A percentile compares a stretch with the other conserved stretches of the same genome.
These are phyloP conservation scores for Siniperca scherzeri DNA, from an alignment of 2,797 vertebrate genomes.

Conservation along the genomic window DNA sequence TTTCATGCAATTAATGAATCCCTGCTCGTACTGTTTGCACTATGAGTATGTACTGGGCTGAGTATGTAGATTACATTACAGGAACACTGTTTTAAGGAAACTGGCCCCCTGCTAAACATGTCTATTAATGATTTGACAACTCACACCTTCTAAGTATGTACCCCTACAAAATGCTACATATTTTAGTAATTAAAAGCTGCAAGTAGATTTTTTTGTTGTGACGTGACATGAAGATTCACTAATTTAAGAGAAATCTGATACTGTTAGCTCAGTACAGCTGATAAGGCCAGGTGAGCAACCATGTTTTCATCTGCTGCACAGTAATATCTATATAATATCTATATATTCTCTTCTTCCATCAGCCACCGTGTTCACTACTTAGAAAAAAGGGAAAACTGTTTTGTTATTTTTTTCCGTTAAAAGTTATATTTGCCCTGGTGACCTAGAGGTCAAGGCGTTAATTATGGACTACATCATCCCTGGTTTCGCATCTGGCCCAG, in stretches of 20 bases:
- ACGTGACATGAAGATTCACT: not conserved
- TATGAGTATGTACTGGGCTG: not conserved
- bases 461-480: no score
- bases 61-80: not conserved
- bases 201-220: not conserved
- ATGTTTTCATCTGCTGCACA: not conserved
- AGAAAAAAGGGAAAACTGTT: not conserved
- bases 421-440: not conserved
- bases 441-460: not conserved
- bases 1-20: constrained; percentile 23
- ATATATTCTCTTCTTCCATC: not conserved
- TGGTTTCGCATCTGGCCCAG: no score
- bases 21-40: constrained; percentile 6
- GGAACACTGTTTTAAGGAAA: constrained; percentile 9
- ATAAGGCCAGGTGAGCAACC: not conserved
- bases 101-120: not conserved
- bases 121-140: not conserved
- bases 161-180: not conserved
- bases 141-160: not conserved
- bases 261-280: not conserved
- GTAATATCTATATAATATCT: not conserved
- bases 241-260: constrained; percentile 1
- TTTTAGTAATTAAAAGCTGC: not conserved
- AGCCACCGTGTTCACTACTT: not conserved
- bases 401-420: not conserved